These are phyloP conservation scores for Pelecanus crispus DNA, from an alignment of 2,113 vertebrate species.

Conservation along the genomic window DNA sequence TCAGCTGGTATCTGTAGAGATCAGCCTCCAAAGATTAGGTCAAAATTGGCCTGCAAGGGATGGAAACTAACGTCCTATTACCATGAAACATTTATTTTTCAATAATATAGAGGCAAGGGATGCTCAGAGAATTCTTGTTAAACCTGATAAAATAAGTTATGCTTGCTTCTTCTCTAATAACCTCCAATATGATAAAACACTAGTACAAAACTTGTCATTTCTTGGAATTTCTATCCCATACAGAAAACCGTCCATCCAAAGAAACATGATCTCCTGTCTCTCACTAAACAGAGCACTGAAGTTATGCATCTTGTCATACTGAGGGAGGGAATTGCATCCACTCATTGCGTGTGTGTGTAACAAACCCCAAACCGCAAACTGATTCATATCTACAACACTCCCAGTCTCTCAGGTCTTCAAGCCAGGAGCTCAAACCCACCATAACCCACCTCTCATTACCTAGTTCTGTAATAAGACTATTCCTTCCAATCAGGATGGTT, in stretches of 20 bases:
- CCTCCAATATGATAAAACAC: neutral
- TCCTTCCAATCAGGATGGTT: neutral
- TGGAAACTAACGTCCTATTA: neutral
- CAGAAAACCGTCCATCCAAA: neutral
- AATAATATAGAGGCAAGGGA: neutral
- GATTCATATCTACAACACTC: neutral
- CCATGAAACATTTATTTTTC: neutral
- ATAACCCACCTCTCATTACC: slow-evolving; percentile 31
- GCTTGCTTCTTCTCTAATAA: neutral
- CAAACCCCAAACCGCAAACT: neutral
- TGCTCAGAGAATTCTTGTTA: neutral
- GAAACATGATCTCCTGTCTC: neutral
- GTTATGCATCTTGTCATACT: neutral
- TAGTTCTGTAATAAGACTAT: neutral
- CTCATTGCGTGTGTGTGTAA: rapidly evolving
- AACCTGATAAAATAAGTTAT: neutral
- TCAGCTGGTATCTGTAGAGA: slow-evolving; percentile 13
- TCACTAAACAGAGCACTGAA: neutral
- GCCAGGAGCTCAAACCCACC: slow-evolving; percentile 46
- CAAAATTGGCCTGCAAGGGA: neutral
- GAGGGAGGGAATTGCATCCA: neutral
- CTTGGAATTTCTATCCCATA: neutral
- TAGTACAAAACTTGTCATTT: neutral
- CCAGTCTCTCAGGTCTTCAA: slow-evolving; percentile 1
- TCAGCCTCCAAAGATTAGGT: neutral